A percentile compares a stretch with the other conserved stretches of the same genome.
phyloP scores from a whole-genome alignment of 2,888 invertebrate species.

The Drosophila imparisetae region DNA sequence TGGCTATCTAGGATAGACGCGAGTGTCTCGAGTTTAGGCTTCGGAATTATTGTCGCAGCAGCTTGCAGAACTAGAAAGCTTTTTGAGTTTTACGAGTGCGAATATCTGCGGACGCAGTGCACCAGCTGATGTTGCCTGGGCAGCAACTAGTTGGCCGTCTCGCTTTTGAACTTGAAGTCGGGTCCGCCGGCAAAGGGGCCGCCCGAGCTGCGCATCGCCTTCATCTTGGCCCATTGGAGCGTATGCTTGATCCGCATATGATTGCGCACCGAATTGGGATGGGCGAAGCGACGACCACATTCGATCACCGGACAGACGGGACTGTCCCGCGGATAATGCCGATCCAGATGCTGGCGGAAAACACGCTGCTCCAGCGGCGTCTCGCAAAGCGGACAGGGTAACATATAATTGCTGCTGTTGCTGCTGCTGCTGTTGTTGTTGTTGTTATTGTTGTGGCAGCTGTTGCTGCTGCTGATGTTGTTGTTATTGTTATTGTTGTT shows the following conservation, averaged over 20 bases:
- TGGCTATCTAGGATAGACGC: conserved; percentile 72
- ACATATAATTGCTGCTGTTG: conserved; percentile 82
- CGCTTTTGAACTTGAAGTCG: conserved; percentile 84
- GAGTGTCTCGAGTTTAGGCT: conserved; percentile 63
- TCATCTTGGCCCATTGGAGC: conserved; percentile 93
- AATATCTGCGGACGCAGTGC: conserved; percentile 39
- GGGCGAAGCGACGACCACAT: conserved; percentile 91
- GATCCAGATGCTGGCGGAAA: conserved; percentile 91
- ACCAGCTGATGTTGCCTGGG: background rate
- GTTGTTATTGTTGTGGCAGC: conserved; percentile 67
- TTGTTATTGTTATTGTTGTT: conserved; percentile 51
- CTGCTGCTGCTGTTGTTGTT: conserved; percentile 35
- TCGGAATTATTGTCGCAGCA: conserved; percentile 77
- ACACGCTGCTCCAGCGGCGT: conserved; percentile 87
- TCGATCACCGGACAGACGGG: conserved; percentile 91
- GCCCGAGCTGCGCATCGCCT: conserved; percentile 87
- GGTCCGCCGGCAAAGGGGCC: conserved; percentile 85
- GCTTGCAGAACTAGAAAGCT: conserved; percentile 66
- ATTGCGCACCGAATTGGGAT: conserved; percentile 94
- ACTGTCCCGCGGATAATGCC: conserved; percentile 94
- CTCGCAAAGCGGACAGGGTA: conserved; percentile 91
- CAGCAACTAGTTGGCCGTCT: conserved; percentile 72
- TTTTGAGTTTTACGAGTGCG: conserved; percentile 50
- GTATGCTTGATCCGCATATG: conserved; percentile 94
- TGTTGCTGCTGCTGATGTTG: conserved; percentile 33